Conservation (phyloP, 2,113 vertebrate genomes). For the Zapornia atra region DNA sequence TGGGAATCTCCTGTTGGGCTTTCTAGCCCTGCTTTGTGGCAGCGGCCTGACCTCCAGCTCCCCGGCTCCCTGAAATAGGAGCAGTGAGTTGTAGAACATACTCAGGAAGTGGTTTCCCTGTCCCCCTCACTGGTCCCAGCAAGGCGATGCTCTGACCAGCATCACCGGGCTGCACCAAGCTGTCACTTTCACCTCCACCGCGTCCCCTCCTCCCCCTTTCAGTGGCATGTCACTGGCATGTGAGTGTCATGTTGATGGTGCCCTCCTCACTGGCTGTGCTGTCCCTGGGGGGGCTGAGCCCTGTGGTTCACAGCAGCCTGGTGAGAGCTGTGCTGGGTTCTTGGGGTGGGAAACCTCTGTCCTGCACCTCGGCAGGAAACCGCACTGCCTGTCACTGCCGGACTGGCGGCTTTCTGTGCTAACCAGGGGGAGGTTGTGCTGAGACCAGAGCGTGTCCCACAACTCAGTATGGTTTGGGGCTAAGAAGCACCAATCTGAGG, state of each 20-base stretch:
- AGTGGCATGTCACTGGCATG: accelerated
- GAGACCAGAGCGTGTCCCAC: accelerated
- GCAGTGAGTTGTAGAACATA: neutral
- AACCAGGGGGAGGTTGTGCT: neutral
- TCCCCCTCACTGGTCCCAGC: neutral
- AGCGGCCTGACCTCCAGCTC: neutral
- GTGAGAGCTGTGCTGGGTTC: neutral
- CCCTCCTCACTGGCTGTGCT: neutral
- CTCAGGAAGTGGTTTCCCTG: neutral
- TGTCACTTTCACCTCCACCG: neutral
- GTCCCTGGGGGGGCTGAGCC: neutral
- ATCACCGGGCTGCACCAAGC: neutral
- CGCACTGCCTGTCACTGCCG: neutral
- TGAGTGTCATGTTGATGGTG: neutral
- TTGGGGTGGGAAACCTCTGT: neutral
- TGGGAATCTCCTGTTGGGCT: conserved; percentile 56
- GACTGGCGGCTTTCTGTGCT: neutral
- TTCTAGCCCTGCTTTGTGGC: conserved; percentile 12
- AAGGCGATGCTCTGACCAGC: neutral
- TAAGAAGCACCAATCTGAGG: neutral
- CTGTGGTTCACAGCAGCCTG: accelerated
- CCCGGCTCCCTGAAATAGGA: conserved; percentile 19
- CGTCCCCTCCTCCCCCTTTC: neutral
- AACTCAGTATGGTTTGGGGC: neutral
- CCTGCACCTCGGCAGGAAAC: neutral